Percentiles rank a stretch among this genome's conserved stretches.
Conservation (phyloP, 2,888 invertebrate species). For the Cryptus armator region DNA sequence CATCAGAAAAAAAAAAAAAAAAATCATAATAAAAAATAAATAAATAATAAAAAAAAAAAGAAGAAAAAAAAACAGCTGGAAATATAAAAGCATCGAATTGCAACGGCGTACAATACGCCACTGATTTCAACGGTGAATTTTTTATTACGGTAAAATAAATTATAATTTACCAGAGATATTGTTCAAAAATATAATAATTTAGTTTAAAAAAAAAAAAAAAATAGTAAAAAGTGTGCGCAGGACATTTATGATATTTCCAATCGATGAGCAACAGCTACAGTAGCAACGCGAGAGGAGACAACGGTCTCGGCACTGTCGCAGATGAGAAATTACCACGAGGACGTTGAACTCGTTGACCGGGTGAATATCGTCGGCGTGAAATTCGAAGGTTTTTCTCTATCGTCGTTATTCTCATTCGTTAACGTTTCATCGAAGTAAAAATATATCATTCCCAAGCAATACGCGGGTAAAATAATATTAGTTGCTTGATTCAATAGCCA, state of each 20-base stretch:
- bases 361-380: slow-evolving; percentile 15
- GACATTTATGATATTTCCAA: background rate
- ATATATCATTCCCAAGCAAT: background rate
- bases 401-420: background rate
- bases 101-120: background rate
- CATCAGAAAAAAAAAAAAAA: background rate
- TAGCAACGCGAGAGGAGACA: slow-evolving; percentile 29
- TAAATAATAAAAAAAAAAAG: background rate
- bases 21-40: background rate
- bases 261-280: background rate
- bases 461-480: background rate
- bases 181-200: background rate
- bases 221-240: background rate
- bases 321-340: slow-evolving; percentile 61
- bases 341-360: slow-evolving; percentile 63
- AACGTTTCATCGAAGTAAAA: background rate
- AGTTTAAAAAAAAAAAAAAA: background rate
- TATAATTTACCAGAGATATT: background rate
- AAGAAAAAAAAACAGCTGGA: slow-evolving; percentile 6
- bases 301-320: background rate
- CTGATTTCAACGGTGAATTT: background rate
- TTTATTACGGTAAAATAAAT: background rate
- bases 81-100: background rate
- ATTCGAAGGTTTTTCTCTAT: background rate
- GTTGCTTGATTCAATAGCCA: background rate